Conservation (phyloP, 2,888 invertebrate species). For the Mesorhabditis belari region DNA sequence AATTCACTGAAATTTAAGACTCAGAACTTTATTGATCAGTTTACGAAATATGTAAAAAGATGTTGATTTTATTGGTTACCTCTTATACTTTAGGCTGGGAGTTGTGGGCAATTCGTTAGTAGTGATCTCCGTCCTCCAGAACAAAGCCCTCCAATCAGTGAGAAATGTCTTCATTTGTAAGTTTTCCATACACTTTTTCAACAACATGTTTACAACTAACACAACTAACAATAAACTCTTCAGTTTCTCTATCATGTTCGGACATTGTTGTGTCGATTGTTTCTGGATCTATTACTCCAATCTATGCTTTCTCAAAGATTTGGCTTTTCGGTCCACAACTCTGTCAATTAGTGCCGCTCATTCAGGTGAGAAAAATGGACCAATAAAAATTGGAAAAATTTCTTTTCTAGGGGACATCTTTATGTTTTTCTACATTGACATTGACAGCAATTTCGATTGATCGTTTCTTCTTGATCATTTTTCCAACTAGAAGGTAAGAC, state of each 20-base stretch:
- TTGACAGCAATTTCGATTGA: constrained; percentile 94
- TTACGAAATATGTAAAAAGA: too few relatives aligned
- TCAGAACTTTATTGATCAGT: too few relatives aligned
- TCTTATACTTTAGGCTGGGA: constrained; percentile 37
- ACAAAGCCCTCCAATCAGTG: constrained; percentile 44
- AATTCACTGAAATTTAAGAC: too few relatives aligned
- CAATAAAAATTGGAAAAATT: neutral
- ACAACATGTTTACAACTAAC: too few relatives aligned
- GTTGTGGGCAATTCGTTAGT: constrained; percentile 46
- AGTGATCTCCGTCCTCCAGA: constrained; percentile 36
- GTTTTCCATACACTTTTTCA: neutral
- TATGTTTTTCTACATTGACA: constrained; percentile 93
- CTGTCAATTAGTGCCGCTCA: constrained; percentile 84
- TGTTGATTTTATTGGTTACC: neutral
- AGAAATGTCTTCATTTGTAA: constrained; percentile 46
- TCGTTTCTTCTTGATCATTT: constrained; percentile 61
- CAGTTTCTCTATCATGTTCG: constrained; percentile 58
- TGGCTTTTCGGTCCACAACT: constrained; percentile 87
- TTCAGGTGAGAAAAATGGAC: constrained; percentile 62
- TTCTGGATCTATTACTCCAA: constrained; percentile 90
- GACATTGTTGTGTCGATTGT: constrained; percentile 86
- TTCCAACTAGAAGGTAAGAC: constrained; percentile 39
- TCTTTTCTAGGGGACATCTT: constrained; percentile 66
- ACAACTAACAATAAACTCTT: neutral
- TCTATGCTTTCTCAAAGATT: constrained; percentile 79